Conservation (phyloP, 2,797 vertebrate species). For the Manis crassicaudata region DNA sequence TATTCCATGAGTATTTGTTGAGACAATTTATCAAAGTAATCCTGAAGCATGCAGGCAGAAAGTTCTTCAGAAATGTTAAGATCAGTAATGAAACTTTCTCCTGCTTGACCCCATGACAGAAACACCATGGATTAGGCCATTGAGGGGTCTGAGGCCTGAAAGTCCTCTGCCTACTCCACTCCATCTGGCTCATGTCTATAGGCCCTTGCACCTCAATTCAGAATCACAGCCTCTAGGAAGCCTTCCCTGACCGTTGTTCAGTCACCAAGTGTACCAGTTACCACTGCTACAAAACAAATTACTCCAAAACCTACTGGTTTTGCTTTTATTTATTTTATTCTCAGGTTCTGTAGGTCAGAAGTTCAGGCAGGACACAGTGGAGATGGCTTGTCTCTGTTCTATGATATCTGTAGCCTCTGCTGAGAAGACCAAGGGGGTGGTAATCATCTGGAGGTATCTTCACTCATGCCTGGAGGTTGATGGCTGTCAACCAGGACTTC, state of each 20-base stretch:
- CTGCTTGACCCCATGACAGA: not conserved
- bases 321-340: not conserved
- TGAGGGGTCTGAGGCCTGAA: not conserved
- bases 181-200: not conserved
- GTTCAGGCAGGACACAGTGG: not conserved
- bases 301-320: not conserved
- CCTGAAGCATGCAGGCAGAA: constrained; percentile 32
- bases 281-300: constrained; percentile 33
- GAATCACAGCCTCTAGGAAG: constrained; percentile 5
- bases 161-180: not conserved
- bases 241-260: not conserved
- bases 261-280: not conserved
- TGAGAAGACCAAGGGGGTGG: not conserved
- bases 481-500: not conserved
- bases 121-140: not conserved
- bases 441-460: not conserved
- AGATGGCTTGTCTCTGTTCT: not conserved
- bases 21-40: constrained; percentile 49
- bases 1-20: not conserved
- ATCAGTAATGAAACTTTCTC: not conserved
- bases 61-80: constrained; percentile 20
- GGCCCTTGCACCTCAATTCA: not conserved
- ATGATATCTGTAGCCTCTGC: not conserved
- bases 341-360: not conserved
- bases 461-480: not conserved